Evolutionary conservation across 2,888 invertebrate genomes (phyloP).

Genomic region (Cephus sareptanus): DNA sequence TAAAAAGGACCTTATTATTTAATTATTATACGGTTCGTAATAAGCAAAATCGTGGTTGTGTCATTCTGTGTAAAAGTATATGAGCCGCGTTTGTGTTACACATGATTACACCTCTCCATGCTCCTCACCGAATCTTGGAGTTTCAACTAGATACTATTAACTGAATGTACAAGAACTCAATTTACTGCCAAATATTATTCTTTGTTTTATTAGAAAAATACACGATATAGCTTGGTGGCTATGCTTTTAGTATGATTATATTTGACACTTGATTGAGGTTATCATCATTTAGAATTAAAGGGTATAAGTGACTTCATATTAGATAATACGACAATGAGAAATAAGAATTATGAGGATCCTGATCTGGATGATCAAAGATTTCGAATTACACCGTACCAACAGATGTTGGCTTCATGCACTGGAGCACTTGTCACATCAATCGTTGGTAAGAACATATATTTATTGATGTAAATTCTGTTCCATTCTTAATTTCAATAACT

Average conservation of each 20-base stretch:
- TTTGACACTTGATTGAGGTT: not conserved
- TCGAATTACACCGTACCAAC: slow-evolving; percentile 82
- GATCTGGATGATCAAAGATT: slow-evolving; percentile 79
- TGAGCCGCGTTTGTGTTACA: not conserved
- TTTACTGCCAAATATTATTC: not conserved
- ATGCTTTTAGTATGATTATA: not conserved
- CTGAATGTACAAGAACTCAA: not conserved
- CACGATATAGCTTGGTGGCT: not conserved
- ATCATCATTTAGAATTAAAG: not conserved
- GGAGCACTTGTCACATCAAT: slow-evolving; percentile 91
- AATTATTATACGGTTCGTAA: not conserved
- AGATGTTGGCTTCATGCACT: slow-evolving; percentile 86
- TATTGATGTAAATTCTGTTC: slow-evolving; percentile 1
- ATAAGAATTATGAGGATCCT: slow-evolving; percentile 32
- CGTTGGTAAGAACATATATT: slow-evolving; percentile 72
- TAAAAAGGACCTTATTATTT: not conserved
- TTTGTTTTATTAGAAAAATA: not conserved
- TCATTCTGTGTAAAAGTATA: not conserved
- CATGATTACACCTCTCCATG: not conserved
- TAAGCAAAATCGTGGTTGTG: not conserved
- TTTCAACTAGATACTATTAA: not conserved
- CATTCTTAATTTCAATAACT: not conserved
- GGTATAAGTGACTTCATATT: not conserved
- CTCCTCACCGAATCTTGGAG: not conserved
- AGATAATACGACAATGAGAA: not conserved